These are phyloP conservation scores for Phasianus colchicus DNA, from an alignment of 2,113 vertebrate genomes.

Conservation along the genomic window DNA sequence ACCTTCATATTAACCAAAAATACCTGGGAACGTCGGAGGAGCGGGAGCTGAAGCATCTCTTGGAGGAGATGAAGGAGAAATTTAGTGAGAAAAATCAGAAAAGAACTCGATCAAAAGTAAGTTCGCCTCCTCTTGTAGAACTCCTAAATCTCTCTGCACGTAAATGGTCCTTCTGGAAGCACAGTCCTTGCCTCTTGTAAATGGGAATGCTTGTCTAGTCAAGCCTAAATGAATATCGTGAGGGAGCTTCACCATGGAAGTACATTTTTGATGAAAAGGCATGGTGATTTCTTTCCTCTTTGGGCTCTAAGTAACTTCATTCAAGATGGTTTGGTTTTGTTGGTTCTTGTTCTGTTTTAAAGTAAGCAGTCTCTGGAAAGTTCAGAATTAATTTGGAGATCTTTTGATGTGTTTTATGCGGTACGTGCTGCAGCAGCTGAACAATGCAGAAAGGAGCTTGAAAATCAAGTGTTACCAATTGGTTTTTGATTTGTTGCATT, in stretches of 20 bases:
- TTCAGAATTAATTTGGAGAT: background rate
- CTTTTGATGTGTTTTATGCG: background rate
- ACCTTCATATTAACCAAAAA: constrained; percentile 94
- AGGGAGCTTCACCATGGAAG: constrained; percentile 44
- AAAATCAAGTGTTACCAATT: constrained; percentile 18
- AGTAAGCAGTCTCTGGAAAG: background rate
- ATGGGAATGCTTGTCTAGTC: constrained; percentile 30
- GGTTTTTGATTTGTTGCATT: background rate
- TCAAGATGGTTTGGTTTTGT: background rate
- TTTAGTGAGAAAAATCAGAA: constrained; percentile 88
- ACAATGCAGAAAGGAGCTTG: constrained; percentile 49
- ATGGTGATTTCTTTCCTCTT: background rate
- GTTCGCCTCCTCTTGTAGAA: constrained; percentile 59
- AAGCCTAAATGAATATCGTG: constrained; percentile 27
- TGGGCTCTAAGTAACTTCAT: background rate
- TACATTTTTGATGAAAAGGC: constrained; percentile 20
- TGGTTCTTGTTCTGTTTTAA: constrained; percentile 1
- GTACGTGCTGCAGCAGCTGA: constrained; percentile 30
- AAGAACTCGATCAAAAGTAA: constrained; percentile 89
- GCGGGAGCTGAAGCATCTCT: constrained; percentile 85
- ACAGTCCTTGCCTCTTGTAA: background rate
- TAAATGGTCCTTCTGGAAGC: constrained; percentile 23
- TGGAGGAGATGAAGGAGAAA: constrained; percentile 96
- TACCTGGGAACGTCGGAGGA: constrained; percentile 89
- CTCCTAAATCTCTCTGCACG: background rate